Evolutionary conservation across 2,888 invertebrate genomes (phyloP).

Genomic region (Andrena trimmerana): DNA sequence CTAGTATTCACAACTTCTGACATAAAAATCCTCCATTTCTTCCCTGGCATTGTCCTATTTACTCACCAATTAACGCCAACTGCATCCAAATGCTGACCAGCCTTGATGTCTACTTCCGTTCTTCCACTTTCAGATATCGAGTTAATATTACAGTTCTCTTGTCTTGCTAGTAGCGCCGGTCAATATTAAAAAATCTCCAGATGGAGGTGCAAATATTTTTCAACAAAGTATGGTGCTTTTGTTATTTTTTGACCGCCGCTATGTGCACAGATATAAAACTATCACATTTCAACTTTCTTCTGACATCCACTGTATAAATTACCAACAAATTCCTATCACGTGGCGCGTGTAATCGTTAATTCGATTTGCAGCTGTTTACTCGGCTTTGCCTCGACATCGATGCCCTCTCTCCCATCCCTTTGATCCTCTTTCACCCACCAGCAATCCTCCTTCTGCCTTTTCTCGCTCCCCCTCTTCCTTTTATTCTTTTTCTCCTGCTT

Average conservation of each 20-base stretch:
- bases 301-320: constrained; percentile 6
- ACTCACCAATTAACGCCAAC: too few relatives aligned
- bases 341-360: constrained; percentile 71
- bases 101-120: too few relatives aligned
- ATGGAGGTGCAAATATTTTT: background rate
- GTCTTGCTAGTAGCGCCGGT: too few relatives aligned
- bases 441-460: constrained; percentile 25
- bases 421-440: constrained; percentile 32
- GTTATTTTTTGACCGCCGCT: background rate
- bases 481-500: constrained; percentile 22
- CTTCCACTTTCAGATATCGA: too few relatives aligned
- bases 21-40: too few relatives aligned
- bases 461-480: constrained; percentile 5
- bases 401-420: constrained; percentile 40
- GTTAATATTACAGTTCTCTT: too few relatives aligned
- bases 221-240: background rate
- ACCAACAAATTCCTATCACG: constrained; percentile 29
- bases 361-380: constrained; percentile 76
- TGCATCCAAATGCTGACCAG: too few relatives aligned
- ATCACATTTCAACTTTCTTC: background rate
- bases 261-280: background rate
- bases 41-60: too few relatives aligned
- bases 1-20: too few relatives aligned
- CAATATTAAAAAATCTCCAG: too few relatives aligned
- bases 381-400: constrained; percentile 59